Evolutionary conservation across 1,140 invertebrate species (phyloP).

Genomic region (Stenopsyche tienmushanensis): DNA sequence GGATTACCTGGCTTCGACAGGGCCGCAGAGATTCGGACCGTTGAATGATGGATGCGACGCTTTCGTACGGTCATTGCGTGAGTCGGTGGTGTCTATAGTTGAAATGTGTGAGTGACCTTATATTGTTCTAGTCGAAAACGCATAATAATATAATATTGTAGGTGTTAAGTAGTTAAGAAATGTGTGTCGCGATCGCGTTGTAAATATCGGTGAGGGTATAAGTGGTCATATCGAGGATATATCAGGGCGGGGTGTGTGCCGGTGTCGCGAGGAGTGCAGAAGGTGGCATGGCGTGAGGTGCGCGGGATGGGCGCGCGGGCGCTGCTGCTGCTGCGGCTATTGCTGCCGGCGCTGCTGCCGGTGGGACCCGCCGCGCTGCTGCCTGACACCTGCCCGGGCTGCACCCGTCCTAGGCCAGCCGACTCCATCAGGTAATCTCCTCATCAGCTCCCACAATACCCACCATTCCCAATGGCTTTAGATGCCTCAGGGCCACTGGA

Average conservation of each 20-base stretch:
- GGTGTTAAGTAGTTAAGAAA: too few species aligned
- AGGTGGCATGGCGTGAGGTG: conserved; percentile 15
- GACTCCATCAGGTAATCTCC: conserved; percentile 40
- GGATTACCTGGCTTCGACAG: too few species aligned
- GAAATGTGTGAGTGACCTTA: too few species aligned
- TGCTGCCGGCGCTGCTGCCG: conserved; percentile 27
- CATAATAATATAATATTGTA: too few species aligned
- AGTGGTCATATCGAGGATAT: too few species aligned
- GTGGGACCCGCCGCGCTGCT: conserved; percentile 9
- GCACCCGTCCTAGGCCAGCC: conserved; percentile 35
- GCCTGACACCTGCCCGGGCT: conserved; percentile 31
- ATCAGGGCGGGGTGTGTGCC: conserved; percentile 1
- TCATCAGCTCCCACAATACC: neutral
- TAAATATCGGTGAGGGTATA: neutral
- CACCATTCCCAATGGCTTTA: neutral
- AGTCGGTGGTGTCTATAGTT: neutral
- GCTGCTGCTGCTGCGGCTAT: conserved; percentile 23
- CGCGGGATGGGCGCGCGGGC: conserved; percentile 22
- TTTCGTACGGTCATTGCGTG: neutral
- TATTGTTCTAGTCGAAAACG: too few species aligned
- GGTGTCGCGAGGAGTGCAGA: conserved; percentile 8
- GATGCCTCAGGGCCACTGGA: too few species aligned
- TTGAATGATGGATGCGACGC: neutral
- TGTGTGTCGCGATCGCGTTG: neutral
- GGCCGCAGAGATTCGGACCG: too few species aligned